These are phyloP conservation scores for Tachuris rubrigastra DNA, from an alignment of 2,113 vertebrate species.

Conservation along the genomic window DNA sequence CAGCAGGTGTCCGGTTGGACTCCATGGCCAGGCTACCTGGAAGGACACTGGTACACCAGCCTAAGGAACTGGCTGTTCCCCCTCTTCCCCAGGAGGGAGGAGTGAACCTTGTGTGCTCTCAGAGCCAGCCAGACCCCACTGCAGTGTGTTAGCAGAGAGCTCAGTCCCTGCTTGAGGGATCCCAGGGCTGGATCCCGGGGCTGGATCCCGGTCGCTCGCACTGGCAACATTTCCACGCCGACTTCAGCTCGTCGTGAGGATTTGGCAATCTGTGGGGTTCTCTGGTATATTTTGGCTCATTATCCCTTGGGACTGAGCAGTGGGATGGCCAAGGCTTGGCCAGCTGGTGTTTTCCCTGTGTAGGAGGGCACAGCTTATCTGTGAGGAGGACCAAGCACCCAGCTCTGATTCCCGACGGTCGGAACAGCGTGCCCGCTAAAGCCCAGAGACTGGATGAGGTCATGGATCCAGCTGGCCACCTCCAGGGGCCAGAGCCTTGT, in stretches of 20 bases:
- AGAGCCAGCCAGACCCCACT: background rate
- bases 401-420: background rate
- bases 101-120: background rate
- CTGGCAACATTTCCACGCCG: background rate
- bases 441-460: background rate
- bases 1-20: background rate
- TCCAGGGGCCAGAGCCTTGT: background rate
- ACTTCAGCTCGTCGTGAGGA: background rate
- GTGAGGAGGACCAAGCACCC: background rate
- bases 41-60: background rate
- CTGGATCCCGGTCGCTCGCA: background rate
- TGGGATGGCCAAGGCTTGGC: background rate
- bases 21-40: background rate
- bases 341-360: slow-evolving; percentile 28
- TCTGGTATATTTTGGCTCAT: background rate
- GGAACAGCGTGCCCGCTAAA: background rate
- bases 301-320: background rate
- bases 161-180: background rate
- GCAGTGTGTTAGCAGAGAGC: background rate
- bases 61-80: background rate
- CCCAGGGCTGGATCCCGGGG: background rate
- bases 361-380: background rate
- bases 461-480: background rate
- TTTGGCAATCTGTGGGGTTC: background rate
- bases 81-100: background rate